Conservation (phyloP, 2,113 vertebrate species). For the Tetraodon nigroviridis region DNA sequence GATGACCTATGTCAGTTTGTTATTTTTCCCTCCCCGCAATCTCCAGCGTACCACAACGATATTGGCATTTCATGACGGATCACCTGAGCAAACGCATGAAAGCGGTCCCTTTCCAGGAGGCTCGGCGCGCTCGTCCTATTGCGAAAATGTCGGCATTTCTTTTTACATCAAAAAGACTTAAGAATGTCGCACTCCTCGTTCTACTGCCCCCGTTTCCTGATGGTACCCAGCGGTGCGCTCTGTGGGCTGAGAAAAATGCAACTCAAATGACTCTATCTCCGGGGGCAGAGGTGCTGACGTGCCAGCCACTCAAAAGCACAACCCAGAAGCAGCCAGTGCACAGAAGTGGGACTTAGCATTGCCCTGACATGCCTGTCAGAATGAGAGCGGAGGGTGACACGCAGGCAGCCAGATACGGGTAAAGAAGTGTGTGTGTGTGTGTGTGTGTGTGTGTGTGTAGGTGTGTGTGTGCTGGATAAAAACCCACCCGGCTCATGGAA, state of each 20-base stretch:
- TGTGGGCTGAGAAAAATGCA: constrained; percentile 35
- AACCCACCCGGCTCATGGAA: constrained; percentile 38
- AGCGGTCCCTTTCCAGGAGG: constrained; percentile 11
- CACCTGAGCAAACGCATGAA: constrained; percentile 25
- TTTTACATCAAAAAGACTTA: constrained; percentile 12
- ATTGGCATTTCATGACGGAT: constrained; percentile 61
- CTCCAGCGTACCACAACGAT: constrained; percentile 27
- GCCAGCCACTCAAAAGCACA: constrained; percentile 51
- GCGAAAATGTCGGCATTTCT: constrained; percentile 44
- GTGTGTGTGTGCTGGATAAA: constrained; percentile 18
- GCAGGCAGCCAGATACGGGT: constrained; percentile 36
- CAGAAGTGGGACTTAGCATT: constrained; percentile 47
- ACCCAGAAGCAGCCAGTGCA: constrained; percentile 38
- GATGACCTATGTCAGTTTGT: constrained; percentile 47
- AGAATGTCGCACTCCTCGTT: constrained; percentile 21
- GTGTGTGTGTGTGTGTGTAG: constrained; percentile 20
- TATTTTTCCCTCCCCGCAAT: constrained; percentile 27
- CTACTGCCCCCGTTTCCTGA: constrained; percentile 43
- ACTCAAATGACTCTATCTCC: constrained; percentile 59
- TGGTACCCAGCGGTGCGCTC: constrained; percentile 41
- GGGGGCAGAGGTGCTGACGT: constrained; percentile 55
- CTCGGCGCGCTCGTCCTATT: background rate
- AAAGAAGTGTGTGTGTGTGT: constrained; percentile 9
- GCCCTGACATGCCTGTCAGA: constrained; percentile 55
- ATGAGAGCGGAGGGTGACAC: constrained; percentile 41